Evolutionary conservation across 2,888 invertebrate species (phyloP).

Genomic region (Busseola fusca): DNA sequence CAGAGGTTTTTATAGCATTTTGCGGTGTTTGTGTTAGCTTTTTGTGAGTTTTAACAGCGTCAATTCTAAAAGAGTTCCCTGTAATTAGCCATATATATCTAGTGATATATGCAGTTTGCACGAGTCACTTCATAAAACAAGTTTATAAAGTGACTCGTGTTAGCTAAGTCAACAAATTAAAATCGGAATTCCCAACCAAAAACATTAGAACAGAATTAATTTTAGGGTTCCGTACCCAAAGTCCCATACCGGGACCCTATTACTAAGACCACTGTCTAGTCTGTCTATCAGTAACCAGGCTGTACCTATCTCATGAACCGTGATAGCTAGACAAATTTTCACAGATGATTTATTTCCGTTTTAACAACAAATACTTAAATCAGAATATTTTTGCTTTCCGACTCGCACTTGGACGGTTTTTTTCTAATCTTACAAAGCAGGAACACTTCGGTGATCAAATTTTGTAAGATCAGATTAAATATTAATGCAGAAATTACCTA

Average conservation of each 20-base stretch:
- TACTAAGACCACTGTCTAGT: no score
- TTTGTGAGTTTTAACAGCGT: conserved; percentile 1
- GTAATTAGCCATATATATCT: neutral
- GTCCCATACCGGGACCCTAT: no score
- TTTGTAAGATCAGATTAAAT: conserved; percentile 34
- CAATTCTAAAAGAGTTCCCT: conserved; percentile 2
- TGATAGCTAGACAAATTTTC: no score
- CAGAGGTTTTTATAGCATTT: conserved; percentile 22
- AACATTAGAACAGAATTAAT: neutral
- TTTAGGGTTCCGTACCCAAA: no score
- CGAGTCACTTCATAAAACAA: conserved; percentile 5
- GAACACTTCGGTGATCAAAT: conserved; percentile 28
- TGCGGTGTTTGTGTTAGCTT: conserved; percentile 13
- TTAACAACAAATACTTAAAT: no score
- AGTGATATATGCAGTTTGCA: neutral
- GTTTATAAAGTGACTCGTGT: conserved; percentile 10
- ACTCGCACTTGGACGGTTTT: neutral
- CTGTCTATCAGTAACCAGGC: no score
- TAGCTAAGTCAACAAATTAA: conserved; percentile 2
- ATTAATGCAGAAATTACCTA: conserved; percentile 48
- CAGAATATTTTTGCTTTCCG: no score
- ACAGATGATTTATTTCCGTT: no score
- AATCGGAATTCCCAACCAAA: conserved; percentile 2
- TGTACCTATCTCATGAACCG: no score
- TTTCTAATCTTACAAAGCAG: conserved; percentile 16